Evolutionary conservation across 1,140 invertebrate genomes (phyloP).

Genomic region (Diuraphis noxia): DNA sequence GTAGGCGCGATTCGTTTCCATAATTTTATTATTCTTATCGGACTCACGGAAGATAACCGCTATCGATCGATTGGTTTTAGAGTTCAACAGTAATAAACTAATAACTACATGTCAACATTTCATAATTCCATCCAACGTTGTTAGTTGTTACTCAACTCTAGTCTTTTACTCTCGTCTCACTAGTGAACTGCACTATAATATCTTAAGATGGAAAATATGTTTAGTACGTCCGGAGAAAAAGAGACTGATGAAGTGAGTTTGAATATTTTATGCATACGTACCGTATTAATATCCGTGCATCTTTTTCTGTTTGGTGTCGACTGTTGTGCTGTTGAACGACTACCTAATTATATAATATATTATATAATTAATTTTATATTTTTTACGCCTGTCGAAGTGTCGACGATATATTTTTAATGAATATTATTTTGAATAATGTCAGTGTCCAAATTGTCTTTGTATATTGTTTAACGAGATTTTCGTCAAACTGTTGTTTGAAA

Average conservation of each 20-base stretch:
- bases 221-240: constrained; percentile 52
- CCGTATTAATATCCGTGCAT: background rate
- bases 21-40: background rate
- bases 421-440: background rate
- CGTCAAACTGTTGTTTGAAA: background rate
- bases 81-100: background rate
- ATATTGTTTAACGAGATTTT: background rate
- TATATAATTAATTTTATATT: background rate
- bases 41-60: background rate
- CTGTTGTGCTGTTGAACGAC: background rate
- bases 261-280: background rate
- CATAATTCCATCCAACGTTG: background rate
- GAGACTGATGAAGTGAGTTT: constrained; percentile 54
- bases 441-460: background rate
- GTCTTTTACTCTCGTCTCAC: background rate
- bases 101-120: background rate
- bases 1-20: background rate
- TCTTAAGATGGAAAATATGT: constrained; percentile 50
- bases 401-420: background rate
- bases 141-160: background rate
- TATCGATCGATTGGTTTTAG: background rate
- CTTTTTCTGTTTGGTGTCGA: background rate
- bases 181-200: background rate
- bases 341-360: background rate
- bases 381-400: background rate